Base-by-base conservation (phyloP, 2,113 vertebrate species). In the Melanotaenia duboulayi region DNA sequence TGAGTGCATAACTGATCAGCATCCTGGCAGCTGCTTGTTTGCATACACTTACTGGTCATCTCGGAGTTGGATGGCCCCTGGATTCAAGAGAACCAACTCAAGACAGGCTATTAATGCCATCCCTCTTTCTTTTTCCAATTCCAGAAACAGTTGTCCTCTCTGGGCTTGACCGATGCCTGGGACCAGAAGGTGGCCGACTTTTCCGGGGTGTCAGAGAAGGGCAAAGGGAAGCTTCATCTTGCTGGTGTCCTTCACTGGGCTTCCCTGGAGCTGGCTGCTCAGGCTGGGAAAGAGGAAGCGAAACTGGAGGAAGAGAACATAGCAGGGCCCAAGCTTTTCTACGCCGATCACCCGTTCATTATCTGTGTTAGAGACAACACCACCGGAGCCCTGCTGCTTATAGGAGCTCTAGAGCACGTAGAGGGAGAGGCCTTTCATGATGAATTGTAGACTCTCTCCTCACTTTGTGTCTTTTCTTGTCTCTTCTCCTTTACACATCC, bases 331-430 rank as follows among this genome's bases (percentile, higher is more conserved):
- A 91, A 89, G 79, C 22, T 86, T 32, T 91, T 93, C 74, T 92
- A 91, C 6, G 90, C 85, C 0, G 85, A 93, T 69, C 91, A 93
- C 74, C 76, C 82, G 1, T 92, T 93, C 78, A 54, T 93, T 48
- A 13, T 91, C 61, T 64, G 91, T n/a, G 75, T 93, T 17, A 74
- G 81, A 61, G 91, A 93, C 83, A 87, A 80, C 39, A 2, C 57
- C 0, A 90, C 65, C 0, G 86, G 86, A 28, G 85, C 85, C 7
- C 83, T 93, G 84, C 67, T 94, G 58, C 71, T 93, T 55, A 83
- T 92, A 61, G 93, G 89, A 39, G 90, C 89, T 35, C 69, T 92
- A 67, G 92, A 93, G 50, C 70, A 88, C 4, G 79, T 51, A 0
- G 88, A 87, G 32, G 91, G 90, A 23, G 61, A 85, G 20, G 52